Conservation (phyloP, 1,140 invertebrate genomes). For the Dolichoris vasculosae region DNA sequence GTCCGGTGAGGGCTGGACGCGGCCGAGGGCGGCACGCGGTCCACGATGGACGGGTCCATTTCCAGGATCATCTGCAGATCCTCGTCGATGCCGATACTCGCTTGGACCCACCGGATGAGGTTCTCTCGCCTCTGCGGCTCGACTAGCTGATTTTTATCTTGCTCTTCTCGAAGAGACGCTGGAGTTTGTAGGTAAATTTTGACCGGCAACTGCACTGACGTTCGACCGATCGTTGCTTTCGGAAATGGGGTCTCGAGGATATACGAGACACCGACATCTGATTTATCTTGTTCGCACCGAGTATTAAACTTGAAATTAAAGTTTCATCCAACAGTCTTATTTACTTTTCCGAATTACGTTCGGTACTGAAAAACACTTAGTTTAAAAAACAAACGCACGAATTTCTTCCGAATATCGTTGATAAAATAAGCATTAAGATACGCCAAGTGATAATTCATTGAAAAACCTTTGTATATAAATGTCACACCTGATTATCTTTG, state of each 20-base stretch:
- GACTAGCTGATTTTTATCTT: background rate
- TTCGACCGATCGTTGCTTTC: background rate
- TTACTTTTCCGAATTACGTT: background rate
- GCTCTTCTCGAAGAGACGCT: too few species aligned
- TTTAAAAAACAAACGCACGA: background rate
- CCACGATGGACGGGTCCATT: conserved; percentile 79
- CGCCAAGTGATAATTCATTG: too few species aligned
- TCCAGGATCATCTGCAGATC: conserved; percentile 79
- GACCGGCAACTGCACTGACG: background rate
- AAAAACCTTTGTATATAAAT: too few species aligned
- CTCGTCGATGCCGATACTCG: conserved; percentile 77
- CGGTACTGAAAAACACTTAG: background rate
- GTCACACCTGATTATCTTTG: too few species aligned
- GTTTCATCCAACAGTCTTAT: background rate
- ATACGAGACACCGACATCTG: background rate
- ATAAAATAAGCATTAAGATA: background rate
- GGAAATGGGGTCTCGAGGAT: background rate
- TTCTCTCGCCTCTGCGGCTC: background rate
- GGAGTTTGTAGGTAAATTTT: background rate
- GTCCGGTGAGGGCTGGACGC: conserved; percentile 61
- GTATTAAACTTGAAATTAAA: background rate
- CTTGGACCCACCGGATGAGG: conserved; percentile 65
- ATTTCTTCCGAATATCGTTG: background rate
- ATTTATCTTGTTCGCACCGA: background rate
- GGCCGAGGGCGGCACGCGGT: conserved; percentile 65